Conservation (phyloP, 1,140 invertebrate genomes). For the Aradophagus sp. region DNA sequence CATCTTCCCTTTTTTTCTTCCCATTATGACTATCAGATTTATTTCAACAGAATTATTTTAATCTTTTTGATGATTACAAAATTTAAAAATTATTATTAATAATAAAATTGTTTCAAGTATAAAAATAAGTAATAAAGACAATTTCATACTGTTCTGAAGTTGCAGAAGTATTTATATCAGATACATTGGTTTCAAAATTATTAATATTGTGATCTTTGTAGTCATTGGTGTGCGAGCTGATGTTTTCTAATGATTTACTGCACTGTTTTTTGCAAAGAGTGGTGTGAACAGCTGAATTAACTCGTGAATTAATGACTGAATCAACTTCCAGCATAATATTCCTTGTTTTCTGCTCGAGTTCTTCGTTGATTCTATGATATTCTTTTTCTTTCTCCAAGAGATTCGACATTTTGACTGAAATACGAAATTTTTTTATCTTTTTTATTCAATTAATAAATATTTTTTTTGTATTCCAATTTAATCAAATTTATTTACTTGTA, state of each 20-base stretch:
- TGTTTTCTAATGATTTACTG: conserved; percentile 10
- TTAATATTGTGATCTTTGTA: neutral
- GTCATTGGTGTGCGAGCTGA: neutral
- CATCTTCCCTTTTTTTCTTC: conserved; percentile 28
- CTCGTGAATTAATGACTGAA: conserved; percentile 67
- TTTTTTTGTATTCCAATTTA: too few relatives aligned
- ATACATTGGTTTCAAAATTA: neutral
- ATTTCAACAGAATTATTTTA: too few relatives aligned
- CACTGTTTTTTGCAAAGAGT: conserved; percentile 13
- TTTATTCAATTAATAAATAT: too few relatives aligned
- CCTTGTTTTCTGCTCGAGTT: conserved; percentile 72
- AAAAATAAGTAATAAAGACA: too few relatives aligned
- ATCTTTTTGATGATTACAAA: too few relatives aligned
- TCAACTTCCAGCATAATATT: conserved; percentile 73
- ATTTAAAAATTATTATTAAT: too few relatives aligned
- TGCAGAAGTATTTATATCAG: conserved; percentile 2
- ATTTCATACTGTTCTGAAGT: conserved; percentile 12
- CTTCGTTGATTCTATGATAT: conserved; percentile 73
- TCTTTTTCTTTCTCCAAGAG: conserved; percentile 71
- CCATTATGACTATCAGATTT: conserved; percentile 3
- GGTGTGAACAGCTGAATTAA: too few relatives aligned
- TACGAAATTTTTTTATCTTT: too few relatives aligned
- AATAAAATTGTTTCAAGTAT: too few relatives aligned
- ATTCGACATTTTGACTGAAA: too few relatives aligned
- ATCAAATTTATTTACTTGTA: too few relatives aligned